Percentiles rank a stretch among this genome's conserved stretches.
Conservation (phyloP, 2,888 invertebrate genomes). For the Apocheima hispidaria region DNA sequence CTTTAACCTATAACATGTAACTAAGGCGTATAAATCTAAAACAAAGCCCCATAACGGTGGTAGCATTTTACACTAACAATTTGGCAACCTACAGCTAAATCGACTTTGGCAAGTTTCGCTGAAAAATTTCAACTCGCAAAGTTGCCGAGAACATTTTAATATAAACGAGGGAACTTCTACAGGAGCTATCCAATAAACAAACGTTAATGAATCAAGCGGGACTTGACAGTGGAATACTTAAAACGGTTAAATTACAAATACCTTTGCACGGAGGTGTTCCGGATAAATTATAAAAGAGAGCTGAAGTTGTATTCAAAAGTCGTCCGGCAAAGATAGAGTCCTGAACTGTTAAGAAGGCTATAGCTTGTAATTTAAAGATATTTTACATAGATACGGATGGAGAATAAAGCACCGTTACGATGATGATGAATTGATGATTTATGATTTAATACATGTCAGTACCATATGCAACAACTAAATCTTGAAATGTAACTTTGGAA, state of each 20-base stretch:
- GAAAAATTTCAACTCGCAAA: conserved; percentile 56
- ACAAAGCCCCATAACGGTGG: conserved; percentile 39
- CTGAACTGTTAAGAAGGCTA: neutral
- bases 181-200: conserved; percentile 66
- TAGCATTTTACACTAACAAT: conserved; percentile 35
- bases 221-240: conserved; percentile 53
- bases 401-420: neutral
- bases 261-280: conserved; percentile 40
- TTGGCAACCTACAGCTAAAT: conserved; percentile 38
- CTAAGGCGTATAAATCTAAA: conserved; percentile 44
- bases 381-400: conserved; percentile 3
- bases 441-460: too few relatives aligned
- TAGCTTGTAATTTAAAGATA: conserved; percentile 2
- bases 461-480: neutral
- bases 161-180: conserved; percentile 64
- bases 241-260: conserved; percentile 56
- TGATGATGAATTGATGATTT: too few relatives aligned
- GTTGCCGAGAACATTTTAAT: conserved; percentile 63
- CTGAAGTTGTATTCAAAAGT: conserved; percentile 21
- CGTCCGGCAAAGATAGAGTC: conserved; percentile 14
- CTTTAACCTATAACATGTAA: conserved; percentile 42
- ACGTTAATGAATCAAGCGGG: conserved; percentile 64
- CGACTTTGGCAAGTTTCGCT: conserved; percentile 43
- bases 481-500: neutral
- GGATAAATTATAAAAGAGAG: conserved; percentile 33